phyloP scores from a whole-genome alignment of 64 coral and sea anemone genomes.

The Pocillopora damicornis region DNA sequence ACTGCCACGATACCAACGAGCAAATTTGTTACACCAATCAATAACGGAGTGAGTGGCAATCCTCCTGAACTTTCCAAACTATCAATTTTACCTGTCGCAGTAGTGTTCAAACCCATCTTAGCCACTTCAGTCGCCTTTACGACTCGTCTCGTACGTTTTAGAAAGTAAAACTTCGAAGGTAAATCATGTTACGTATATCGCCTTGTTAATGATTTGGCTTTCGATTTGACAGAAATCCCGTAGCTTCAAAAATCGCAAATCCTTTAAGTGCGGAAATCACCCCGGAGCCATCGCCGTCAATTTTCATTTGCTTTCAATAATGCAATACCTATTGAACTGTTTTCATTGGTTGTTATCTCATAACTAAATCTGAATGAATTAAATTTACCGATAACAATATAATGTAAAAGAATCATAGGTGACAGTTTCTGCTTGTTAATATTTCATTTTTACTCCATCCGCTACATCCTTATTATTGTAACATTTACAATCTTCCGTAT shows the following conservation, averaged over 20 bases:
- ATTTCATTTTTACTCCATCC: not conserved
- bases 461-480: too few relatives aligned
- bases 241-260: not conserved
- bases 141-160: not conserved
- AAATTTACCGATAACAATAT: not conserved
- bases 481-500: too few relatives aligned
- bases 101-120: not conserved
- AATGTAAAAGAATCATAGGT: not conserved
- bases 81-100: not conserved
- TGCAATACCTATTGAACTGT: not conserved
- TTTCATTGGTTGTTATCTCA: not conserved
- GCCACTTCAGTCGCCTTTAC: not conserved
- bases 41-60: not conserved
- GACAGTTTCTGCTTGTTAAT: not conserved
- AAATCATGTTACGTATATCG: not conserved
- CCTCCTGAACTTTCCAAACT: constrained; percentile 1
- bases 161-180: not conserved
- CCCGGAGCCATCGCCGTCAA: not conserved
- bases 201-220: not conserved
- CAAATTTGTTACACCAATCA: constrained; percentile 2
- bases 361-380: not conserved
- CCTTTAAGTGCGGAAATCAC: not conserved
- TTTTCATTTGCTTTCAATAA: not conserved
- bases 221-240: too few relatives aligned
- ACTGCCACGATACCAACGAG: not conserved